Percentiles rank a stretch among this genome's conserved stretches.
Evolutionary conservation across 2,113 vertebrate genomes (phyloP).

Genomic region (Corydoras sp.): DNA sequence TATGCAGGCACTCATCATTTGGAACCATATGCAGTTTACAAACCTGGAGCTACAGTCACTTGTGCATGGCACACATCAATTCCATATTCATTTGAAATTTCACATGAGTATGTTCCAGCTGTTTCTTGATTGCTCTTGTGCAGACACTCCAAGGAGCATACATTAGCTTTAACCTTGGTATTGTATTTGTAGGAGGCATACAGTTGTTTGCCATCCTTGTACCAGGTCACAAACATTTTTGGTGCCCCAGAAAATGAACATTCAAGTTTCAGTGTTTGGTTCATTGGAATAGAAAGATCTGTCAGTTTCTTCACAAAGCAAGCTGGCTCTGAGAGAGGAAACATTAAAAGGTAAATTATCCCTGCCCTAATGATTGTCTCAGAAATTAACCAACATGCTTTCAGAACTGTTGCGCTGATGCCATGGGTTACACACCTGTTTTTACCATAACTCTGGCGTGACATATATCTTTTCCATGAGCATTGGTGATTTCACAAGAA

Average conservation of each 20-base stretch:
- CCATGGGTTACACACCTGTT: too few relatives aligned
- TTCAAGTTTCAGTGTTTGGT: constrained; percentile 16
- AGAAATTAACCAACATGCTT: background rate
- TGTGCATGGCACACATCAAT: constrained; percentile 72
- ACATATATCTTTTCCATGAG: constrained; percentile 67
- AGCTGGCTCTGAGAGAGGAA: constrained; percentile 3
- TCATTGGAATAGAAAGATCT: constrained; percentile 55
- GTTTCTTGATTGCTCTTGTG: constrained; percentile 61
- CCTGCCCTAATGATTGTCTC: background rate
- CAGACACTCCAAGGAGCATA: constrained; percentile 67
- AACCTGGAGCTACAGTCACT: constrained; percentile 71
- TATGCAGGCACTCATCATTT: background rate
- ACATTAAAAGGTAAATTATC: background rate
- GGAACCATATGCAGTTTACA: constrained; percentile 43
- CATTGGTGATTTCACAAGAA: constrained; percentile 74
- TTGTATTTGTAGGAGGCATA: constrained; percentile 48
- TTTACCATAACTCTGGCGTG: constrained; percentile 57
- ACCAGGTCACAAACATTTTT: constrained; percentile 68
- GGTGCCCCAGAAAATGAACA: constrained; percentile 62
- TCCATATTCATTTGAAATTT: constrained; percentile 73
- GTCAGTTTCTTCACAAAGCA: constrained; percentile 62
- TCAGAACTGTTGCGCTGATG: too few relatives aligned
- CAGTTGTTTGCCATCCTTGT: constrained; percentile 72
- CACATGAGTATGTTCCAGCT: constrained; percentile 72
- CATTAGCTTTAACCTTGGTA: constrained; percentile 57